These are phyloP conservation scores for Blastomussa wellsi DNA, from an alignment of 92 coral and sea anemone species.

Conservation along the genomic window DNA sequence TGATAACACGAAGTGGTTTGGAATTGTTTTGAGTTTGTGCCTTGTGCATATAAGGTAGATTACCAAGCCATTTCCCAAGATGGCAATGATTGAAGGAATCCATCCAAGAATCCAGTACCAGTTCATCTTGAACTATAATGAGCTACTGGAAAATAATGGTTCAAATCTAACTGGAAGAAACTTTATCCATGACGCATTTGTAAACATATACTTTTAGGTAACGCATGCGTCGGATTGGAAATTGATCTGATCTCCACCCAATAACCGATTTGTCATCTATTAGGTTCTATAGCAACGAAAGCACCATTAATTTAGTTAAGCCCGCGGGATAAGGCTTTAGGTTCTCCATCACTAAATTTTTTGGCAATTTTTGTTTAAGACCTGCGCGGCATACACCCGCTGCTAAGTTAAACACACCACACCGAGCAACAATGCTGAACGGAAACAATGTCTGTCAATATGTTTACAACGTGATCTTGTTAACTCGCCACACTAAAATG, in stretches of 20 bases:
- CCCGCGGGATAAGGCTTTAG: background rate
- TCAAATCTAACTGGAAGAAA: background rate
- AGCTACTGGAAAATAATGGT: background rate
- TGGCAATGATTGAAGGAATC: conserved; percentile 54
- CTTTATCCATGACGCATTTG: background rate
- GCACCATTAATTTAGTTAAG: background rate
- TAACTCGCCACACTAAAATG: too few species aligned
- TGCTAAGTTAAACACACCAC: too few species aligned
- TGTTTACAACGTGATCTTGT: too few species aligned
- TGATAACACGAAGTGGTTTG: conserved; percentile 66
- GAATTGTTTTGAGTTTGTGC: conserved; percentile 55
- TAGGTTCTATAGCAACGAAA: background rate
- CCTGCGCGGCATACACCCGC: background rate
- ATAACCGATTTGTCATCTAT: background rate
- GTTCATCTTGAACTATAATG: background rate
- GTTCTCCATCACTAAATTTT: background rate
- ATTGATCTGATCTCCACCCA: background rate
- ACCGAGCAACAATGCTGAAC: too few species aligned
- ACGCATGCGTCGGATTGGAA: background rate
- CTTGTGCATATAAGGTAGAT: conserved; percentile 56
- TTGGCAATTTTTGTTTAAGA: too few species aligned
- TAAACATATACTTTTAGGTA: background rate
- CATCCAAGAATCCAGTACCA: conserved; percentile 74
- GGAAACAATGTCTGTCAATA: too few species aligned
- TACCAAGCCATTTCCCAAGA: conserved; percentile 74